Evolutionary conservation across 2,888 invertebrate species (phyloP).

Genomic region (Eueremaeus valkanovi): DNA sequence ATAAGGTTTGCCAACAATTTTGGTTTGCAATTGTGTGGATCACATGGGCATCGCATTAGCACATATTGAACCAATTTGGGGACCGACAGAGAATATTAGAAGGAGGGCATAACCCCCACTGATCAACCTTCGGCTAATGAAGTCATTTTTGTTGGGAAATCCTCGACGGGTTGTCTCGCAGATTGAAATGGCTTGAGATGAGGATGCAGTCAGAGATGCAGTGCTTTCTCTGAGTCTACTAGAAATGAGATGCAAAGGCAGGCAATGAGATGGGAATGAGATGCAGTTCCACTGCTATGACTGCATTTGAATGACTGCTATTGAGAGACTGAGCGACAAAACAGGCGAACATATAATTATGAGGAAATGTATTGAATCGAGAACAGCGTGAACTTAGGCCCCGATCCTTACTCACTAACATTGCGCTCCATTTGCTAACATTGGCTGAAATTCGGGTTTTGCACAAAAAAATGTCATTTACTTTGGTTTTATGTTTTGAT

Average conservation of each 20-base stretch:
- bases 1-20: constrained; percentile 27
- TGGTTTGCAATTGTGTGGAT: background rate
- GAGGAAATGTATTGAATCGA: constrained; percentile 1
- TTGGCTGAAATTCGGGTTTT: background rate
- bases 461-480: too few relatives aligned
- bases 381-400: background rate
- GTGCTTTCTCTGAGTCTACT: background rate
- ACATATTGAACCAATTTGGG: constrained; percentile 27
- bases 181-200: constrained; percentile 15
- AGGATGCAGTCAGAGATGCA: constrained; percentile 24
- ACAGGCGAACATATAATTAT: constrained; percentile 20
- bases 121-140: constrained; percentile 27
- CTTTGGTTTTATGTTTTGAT: background rate
- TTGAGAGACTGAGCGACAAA: background rate
- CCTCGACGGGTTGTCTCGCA: constrained; percentile 27
- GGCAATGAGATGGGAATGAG: background rate
- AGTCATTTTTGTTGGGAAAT: constrained; percentile 35
- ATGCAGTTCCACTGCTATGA: background rate
- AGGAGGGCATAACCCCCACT: constrained; percentile 19
- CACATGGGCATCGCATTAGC: constrained; percentile 20
- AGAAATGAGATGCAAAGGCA: background rate
- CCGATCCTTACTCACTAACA: background rate
- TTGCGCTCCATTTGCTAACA: background rate
- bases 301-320: constrained; percentile 6
- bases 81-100: constrained; percentile 28